A percentile compares a stretch with the other conserved stretches of the same genome.
Evolutionary conservation across 2,888 invertebrate genomes (phyloP).

Genomic region (Philereme vetulata): DNA sequence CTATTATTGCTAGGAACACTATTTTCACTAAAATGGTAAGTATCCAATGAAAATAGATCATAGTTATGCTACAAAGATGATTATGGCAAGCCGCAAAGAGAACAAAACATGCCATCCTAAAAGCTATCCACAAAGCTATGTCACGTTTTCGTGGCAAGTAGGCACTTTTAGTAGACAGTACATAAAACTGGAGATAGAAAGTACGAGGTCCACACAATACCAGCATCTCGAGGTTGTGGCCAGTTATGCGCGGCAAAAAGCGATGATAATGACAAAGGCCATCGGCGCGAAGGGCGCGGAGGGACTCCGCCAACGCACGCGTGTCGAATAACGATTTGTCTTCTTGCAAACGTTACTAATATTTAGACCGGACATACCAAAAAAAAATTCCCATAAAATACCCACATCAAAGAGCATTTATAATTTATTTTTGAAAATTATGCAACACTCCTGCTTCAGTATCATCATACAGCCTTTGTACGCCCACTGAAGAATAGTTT

Average conservation of each 20-base stretch:
- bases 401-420: no score
- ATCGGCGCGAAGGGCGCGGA: constrained; percentile 76
- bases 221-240: constrained; percentile 61
- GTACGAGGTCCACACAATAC: constrained; percentile 49
- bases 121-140: constrained; percentile 9
- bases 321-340: constrained; percentile 68
- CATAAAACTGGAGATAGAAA: constrained; percentile 52
- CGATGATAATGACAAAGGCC: constrained; percentile 79
- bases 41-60: no score
- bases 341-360: constrained; percentile 39
- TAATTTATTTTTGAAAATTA: no score
- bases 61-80: neutral
- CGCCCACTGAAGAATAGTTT: no score
- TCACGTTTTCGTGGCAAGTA: constrained; percentile 38
- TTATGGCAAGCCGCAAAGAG: no score
- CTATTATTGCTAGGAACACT: no score
- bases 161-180: constrained; percentile 39
- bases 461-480: no score
- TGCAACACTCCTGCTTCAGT: no score
- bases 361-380: constrained; percentile 13
- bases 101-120: constrained; percentile 4
- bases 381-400: no score
- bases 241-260: constrained; percentile 79
- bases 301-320: constrained; percentile 64
- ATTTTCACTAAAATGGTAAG: no score